phyloP scores from a whole-genome alignment of 2,113 vertebrate species.

The Ictalurus punctatus region DNA sequence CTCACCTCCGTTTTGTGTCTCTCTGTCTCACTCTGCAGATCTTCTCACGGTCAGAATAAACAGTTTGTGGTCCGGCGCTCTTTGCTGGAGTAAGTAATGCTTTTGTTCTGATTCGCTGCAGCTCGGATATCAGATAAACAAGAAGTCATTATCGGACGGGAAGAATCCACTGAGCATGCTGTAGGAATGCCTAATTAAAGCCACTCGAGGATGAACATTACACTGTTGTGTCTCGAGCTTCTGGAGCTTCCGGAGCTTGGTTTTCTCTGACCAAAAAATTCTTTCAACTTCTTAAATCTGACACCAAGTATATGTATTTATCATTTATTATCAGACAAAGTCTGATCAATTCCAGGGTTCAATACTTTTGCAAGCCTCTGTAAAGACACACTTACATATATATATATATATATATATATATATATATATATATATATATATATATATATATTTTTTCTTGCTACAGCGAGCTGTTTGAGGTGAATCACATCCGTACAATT shows the following conservation, averaged over 20 bases:
- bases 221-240: too few species aligned
- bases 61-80: constrained; percentile 85
- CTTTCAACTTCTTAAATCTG: neutral
- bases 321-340: neutral
- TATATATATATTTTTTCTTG: neutral
- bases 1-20: neutral
- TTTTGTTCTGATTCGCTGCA: neutral
- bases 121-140: neutral
- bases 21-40: constrained; percentile 63
- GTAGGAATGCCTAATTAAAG: too few species aligned
- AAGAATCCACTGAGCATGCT: too few species aligned
- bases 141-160: neutral
- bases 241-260: neutral
- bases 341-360: neutral
- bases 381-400: neutral
- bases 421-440: neutral
- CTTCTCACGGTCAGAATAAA: constrained; percentile 85
- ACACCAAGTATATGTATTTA: neutral
- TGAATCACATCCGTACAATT: constrained; percentile 96
- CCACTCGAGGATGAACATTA: too few species aligned
- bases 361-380: neutral
- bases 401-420: neutral
- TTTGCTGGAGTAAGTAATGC: constrained; percentile 86
- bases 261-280: neutral
- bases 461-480: constrained; percentile 91